phyloP scores from a whole-genome alignment of 2,888 invertebrate genomes.

The Eulithis testata region DNA sequence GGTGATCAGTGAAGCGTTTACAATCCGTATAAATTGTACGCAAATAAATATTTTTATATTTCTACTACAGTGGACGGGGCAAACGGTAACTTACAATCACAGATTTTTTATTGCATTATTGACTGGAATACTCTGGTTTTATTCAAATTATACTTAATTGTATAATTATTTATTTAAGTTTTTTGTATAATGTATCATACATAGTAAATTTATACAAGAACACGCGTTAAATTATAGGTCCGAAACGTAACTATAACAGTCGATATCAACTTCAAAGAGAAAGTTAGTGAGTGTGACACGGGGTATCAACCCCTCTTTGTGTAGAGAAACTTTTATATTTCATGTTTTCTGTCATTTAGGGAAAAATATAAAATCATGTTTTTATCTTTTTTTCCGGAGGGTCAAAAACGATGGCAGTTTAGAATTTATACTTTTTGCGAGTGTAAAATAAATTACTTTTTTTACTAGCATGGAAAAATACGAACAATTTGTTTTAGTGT shows the following conservation, averaged over 20 bases:
- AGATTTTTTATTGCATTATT: no score
- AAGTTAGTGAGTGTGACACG: conserved; percentile 11
- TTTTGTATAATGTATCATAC: no score
- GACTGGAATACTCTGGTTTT: no score
- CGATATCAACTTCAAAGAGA: conserved; percentile 5
- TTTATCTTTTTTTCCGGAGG: no score
- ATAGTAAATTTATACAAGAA: no score
- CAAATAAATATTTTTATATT: neutral
- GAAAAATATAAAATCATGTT: no score
- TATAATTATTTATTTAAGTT: no score
- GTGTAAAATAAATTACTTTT: neutral
- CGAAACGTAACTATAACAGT: neutral
- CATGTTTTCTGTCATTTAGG: neutral
- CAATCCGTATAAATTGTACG: neutral
- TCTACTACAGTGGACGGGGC: no score
- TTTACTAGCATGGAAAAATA: neutral
- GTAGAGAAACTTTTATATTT: neutral
- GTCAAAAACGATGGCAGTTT: no score
- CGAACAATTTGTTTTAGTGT: neutral
- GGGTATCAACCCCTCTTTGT: neutral
- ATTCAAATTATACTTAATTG: no score
- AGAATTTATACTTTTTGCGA: no score
- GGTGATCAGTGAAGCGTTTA: conserved; percentile 5
- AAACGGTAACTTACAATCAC: no score
- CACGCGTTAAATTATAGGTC: conserved; percentile 2